Evolutionary conservation across 2,888 invertebrate genomes (phyloP), one percentile per base, ranked within the genome.

Genomic region (Caenorhabditis wallacei): DNA sequence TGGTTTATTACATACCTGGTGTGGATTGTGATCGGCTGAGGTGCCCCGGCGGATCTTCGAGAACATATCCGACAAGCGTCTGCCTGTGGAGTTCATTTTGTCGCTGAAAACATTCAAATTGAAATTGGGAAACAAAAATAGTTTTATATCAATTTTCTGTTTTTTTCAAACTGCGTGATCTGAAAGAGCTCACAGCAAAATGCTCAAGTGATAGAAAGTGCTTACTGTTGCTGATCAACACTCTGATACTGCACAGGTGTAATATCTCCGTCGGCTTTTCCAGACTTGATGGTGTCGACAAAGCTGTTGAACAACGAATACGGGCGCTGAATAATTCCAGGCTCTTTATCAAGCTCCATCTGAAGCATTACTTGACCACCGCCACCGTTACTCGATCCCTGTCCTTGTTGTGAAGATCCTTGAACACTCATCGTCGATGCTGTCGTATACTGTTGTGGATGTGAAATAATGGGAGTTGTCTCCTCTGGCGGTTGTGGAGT

Each of bases 211-310:
- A 43, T 8, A 3, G 40, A 61, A 40, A 5, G 61, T 61, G 61
- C 72, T 51, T 59, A 74, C 79, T 72, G 79, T 79, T 78, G 78
- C 40, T 66, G 75, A 54, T 74, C 76, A 35, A 79, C 74, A 69
- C 59, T 82, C 20, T 84, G 82, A 74, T 85, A 81, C 53, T 84
- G 85, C 8, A 80, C 74, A 11, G 85, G 84, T 35, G 87, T 81
- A 13, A 76, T 48, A 40, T 85, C 88, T 82, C 88, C 87, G 63
- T 86, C 89, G 74, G 82, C 88, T 89, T 82, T 92, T 89, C 85
- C 92, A 85, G 85, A 90, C 85, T 85, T 92, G 71, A 92, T 92
- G 83, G 89, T 89, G 69, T 91, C 91, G 18, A 92, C 92, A 30
- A 91, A 85, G 7, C 90, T 89, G 56, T 90, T 89, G 80, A 91